A percentile compares a stretch with the other conserved stretches of the same genome.
phyloP scores from a whole-genome alignment of 2,888 invertebrate genomes.

The Cephus pulcher region DNA sequence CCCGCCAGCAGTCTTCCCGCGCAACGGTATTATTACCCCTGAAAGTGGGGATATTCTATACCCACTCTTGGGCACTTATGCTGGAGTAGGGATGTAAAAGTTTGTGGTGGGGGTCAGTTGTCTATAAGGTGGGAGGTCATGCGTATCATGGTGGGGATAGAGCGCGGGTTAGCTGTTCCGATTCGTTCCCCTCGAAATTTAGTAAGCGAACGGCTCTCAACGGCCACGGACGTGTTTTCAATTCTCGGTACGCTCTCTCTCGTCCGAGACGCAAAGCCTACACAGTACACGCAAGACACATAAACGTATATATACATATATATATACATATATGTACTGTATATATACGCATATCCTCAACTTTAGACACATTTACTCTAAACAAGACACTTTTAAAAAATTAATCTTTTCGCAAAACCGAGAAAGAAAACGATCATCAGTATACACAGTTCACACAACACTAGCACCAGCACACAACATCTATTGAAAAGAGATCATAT shows the following conservation, averaged over 20 bases:
- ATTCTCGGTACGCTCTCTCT: slow-evolving; percentile 3
- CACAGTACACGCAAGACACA: too few species aligned
- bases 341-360: too few species aligned
- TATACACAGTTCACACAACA: not conserved
- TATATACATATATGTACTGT: too few species aligned
- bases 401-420: too few species aligned
- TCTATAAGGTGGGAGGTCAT: slow-evolving; percentile 12
- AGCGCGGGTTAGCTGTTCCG: slow-evolving; percentile 63
- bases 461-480: not conserved
- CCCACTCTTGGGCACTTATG: too few species aligned
- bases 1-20: slow-evolving; percentile 28
- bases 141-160: slow-evolving; percentile 44
- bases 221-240: slow-evolving; percentile 51
- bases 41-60: too few species aligned
- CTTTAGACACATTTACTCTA: too few species aligned
- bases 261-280: not conserved
- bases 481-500: slow-evolving; percentile 2
- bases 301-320: too few species aligned
- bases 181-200: slow-evolving; percentile 56
- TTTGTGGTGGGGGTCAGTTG: slow-evolving; percentile 2
- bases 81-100: too few species aligned
- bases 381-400: too few species aligned
- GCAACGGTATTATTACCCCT: too few species aligned
- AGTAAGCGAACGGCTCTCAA: slow-evolving; percentile 63
- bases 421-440: too few species aligned